A percentile compares a stretch with the other conserved stretches of the same genome.
phyloP scores from a whole-genome alignment of 2,888 invertebrate species.

The Limenitis camilla region DNA sequence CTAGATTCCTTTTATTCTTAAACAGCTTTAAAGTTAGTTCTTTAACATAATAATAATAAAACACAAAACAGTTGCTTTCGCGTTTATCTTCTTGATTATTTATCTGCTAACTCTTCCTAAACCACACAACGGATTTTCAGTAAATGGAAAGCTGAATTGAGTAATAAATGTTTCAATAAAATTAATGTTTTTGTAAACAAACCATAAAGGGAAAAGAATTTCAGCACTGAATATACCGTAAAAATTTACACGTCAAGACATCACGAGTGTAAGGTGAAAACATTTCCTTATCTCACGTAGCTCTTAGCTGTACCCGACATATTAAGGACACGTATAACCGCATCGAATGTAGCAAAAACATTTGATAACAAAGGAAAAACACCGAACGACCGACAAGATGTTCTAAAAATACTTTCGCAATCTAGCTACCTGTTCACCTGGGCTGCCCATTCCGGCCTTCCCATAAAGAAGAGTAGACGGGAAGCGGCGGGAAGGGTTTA shows the following conservation, averaged over 20 bases:
- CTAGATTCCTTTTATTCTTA: too few relatives aligned
- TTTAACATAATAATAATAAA: too few relatives aligned
- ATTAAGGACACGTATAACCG: slow-evolving; percentile 45
- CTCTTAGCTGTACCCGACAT: slow-evolving; percentile 35
- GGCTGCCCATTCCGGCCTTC: slow-evolving; percentile 69
- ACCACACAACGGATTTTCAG: too few relatives aligned
- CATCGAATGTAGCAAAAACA: slow-evolving; percentile 46
- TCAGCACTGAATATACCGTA: background rate
- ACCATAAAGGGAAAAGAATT: background rate
- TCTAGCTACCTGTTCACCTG: slow-evolving; percentile 72
- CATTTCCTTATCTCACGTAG: slow-evolving; percentile 27
- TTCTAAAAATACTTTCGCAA: slow-evolving; percentile 72
- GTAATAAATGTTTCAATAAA: too few relatives aligned
- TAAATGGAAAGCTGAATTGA: too few relatives aligned
- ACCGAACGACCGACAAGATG: slow-evolving; percentile 68
- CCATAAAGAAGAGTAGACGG: slow-evolving; percentile 74
- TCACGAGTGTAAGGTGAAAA: slow-evolving; percentile 15
- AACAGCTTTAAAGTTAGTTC: too few relatives aligned
- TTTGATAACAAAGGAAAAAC: slow-evolving; percentile 73
- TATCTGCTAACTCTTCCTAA: too few relatives aligned
- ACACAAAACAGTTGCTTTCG: too few relatives aligned
- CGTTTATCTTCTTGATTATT: too few relatives aligned
- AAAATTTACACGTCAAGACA: slow-evolving; percentile 2
- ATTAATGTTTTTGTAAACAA: background rate
- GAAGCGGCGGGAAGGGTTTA: slow-evolving; percentile 71